Conservation (phyloP, 2,113 vertebrate genomes). For the Oxyruncus cristatus region DNA sequence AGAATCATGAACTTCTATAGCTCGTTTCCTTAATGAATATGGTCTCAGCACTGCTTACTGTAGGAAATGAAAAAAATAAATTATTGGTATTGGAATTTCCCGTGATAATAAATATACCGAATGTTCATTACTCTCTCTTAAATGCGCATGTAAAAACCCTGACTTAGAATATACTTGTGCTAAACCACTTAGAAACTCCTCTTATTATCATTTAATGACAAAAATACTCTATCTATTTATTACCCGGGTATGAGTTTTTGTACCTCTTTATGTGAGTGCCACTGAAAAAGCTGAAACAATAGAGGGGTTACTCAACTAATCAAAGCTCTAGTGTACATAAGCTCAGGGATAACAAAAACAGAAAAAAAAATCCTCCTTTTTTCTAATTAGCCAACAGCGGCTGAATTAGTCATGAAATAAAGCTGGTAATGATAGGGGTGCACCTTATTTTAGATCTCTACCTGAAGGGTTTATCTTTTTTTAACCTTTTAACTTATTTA, state of each 20-base stretch:
- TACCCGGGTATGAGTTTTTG: background rate
- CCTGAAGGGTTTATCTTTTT: background rate
- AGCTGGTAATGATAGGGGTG: background rate
- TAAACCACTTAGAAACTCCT: background rate
- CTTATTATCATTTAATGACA: background rate
- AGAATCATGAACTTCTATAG: background rate
- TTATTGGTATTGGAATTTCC: background rate
- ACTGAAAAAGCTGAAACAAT: background rate
- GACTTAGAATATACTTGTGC: background rate
- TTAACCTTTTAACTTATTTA: background rate
- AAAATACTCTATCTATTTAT: background rate
- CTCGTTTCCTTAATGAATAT: background rate
- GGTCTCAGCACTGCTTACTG: background rate
- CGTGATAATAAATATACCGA: background rate
- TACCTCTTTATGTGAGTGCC: background rate
- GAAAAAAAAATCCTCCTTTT: background rate
- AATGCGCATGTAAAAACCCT: background rate
- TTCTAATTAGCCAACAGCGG: background rate
- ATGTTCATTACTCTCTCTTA: background rate
- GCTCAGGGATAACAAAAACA: background rate
- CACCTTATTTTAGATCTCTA: background rate
- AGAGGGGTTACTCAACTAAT: constrained; percentile 19
- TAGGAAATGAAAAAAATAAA: background rate
- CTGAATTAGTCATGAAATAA: constrained; percentile 60
- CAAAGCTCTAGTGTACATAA: background rate